Conservation (phyloP, 2,113 vertebrate genomes). For the Aegithalos caudatus region DNA sequence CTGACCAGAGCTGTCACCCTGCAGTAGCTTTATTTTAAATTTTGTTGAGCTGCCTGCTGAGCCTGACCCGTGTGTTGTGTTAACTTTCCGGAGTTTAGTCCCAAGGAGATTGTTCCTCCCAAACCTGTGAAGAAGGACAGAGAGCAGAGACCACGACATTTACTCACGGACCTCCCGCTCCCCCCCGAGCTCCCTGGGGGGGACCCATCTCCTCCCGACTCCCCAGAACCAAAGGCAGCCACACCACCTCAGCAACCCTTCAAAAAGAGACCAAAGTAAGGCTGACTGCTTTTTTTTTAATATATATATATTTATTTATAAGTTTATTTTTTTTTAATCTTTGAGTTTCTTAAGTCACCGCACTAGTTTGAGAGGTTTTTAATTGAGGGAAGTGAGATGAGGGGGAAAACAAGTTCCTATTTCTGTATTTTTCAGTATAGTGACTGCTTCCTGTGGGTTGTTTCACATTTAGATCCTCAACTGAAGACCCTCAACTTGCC, state of each 20-base stretch:
- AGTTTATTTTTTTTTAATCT: not conserved
- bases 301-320: too few species aligned
- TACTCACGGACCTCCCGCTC: conserved; percentile 92
- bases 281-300: not conserved
- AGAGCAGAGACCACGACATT: conserved; percentile 86
- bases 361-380: rapidly evolving
- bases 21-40: not conserved
- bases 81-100: conserved; percentile 78
- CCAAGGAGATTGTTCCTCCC: conserved; percentile 87
- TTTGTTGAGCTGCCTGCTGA: not conserved
- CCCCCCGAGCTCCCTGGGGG: conserved; percentile 88
- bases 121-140: conserved; percentile 87
- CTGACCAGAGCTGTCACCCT: not conserved
- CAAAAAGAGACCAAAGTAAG: conserved; percentile 99
- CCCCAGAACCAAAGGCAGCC: conserved; percentile 83
- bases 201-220: conserved; percentile 90
- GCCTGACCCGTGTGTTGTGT: conserved; percentile 32
- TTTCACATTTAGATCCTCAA: not conserved
- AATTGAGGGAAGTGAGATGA: not conserved
- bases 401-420: not conserved
- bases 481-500: not conserved
- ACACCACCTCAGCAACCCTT: conserved; percentile 82
- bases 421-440: not conserved
- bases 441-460: not conserved
- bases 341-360: not conserved